Base-by-base conservation (phyloP, 2,797 vertebrate species). In the Psittacula echo region DNA sequence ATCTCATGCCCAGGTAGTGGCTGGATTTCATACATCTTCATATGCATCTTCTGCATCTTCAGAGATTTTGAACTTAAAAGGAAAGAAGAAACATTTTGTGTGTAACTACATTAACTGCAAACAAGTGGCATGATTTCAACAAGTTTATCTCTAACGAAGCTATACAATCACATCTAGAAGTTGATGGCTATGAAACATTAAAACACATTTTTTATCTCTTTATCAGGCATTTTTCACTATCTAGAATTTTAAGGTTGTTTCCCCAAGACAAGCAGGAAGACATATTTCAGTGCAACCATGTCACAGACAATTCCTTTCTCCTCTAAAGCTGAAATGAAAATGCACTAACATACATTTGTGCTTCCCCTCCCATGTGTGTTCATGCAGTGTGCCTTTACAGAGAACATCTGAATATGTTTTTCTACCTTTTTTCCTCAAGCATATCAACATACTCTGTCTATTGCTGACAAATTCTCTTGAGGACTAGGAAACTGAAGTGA, bases 21-120 rank as follows among this genome's bases (percentile, higher is more conserved):
- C 19, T 79, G 96, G 61, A 60, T 50, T 47, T 95, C 61, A 26
- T 39, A 27, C 50, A 91, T 71, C 76, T 88, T 91, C 56, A 94
- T 66, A 80, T 60, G 56, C 56, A 60, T 26, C 56, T 37, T 60
- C 34, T 60, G 56, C 60, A 91, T 71, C 76, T 87, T 92, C 56
- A 94, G 68, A 77, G 82, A 74, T 66, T 94, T 96, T 72, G 81
- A 89, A 92, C 94, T 96, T 83, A 24, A 85, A 92, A 91, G 27
- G 13, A 91, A 84, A 50, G 11, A 45, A 54, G 5, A 68, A 86
- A 26, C 39, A 37, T 27, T 44, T 58, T 39, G 13, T 30, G 20
- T 34, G 50, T 62, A 85, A 26, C 16, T 41, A 19, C 13, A 44
- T 56, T 79, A 68, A 39, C 44, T 42, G 39, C n/a, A 82, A 60